Evolutionary conservation across 2,888 invertebrate species (phyloP).

Genomic region (Lasius fuliginosus): DNA sequence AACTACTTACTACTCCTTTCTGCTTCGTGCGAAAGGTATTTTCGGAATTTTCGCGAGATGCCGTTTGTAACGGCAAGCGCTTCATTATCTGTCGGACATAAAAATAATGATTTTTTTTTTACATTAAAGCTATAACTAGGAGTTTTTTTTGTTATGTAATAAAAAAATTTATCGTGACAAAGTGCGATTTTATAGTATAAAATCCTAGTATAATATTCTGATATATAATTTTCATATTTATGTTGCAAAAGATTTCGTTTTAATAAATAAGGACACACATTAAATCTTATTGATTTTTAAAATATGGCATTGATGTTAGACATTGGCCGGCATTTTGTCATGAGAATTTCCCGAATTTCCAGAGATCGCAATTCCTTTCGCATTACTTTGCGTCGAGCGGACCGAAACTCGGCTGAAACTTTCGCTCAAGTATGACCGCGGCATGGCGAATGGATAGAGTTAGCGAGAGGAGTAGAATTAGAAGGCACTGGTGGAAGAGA

Average conservation of each 20-base stretch:
- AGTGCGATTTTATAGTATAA: not conserved
- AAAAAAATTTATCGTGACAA: not conserved
- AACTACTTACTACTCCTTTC: slow-evolving; percentile 38
- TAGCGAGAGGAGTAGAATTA: slow-evolving; percentile 67
- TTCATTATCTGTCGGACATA: slow-evolving; percentile 26
- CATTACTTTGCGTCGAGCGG: slow-evolving; percentile 25
- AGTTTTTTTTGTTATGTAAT: not conserved
- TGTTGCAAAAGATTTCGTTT: not conserved
- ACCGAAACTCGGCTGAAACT: slow-evolving; percentile 43
- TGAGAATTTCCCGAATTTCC: slow-evolving; percentile 36
- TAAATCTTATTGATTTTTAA: not conserved
- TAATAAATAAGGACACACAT: not conserved
- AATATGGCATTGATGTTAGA: not conserved
- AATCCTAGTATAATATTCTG: not conserved
- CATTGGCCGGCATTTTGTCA: not conserved
- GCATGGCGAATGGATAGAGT: slow-evolving; percentile 44
- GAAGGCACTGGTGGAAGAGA: slow-evolving; percentile 60
- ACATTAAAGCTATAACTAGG: not conserved
- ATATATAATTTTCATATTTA: not conserved
- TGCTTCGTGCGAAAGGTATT: slow-evolving; percentile 50
- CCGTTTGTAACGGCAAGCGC: slow-evolving; percentile 25
- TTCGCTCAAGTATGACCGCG: slow-evolving; percentile 11
- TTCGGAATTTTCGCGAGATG: slow-evolving; percentile 44
- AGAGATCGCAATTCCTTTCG: slow-evolving; percentile 56
- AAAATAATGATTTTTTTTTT: not conserved